Conservation (phyloP, 2,888 invertebrate species). For the Ectropis crepuscularia region DNA sequence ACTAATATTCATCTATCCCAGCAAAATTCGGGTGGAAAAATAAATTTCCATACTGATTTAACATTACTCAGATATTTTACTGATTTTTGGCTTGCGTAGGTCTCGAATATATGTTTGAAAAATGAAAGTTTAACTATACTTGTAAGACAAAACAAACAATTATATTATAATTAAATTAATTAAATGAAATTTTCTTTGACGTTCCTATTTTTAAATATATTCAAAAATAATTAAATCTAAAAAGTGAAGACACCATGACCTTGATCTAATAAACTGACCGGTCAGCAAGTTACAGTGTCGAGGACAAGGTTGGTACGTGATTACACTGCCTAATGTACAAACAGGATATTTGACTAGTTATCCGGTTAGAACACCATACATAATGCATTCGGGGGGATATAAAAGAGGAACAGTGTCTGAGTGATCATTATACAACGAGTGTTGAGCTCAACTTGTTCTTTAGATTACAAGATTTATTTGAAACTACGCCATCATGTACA, state of each 20-base stretch:
- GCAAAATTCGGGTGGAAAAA: too few relatives aligned
- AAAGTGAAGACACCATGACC: constrained; percentile 36
- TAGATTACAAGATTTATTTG: constrained; percentile 40
- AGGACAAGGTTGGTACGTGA: constrained; percentile 71
- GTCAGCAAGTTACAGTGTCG: constrained; percentile 47
- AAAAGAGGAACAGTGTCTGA: constrained; percentile 48
- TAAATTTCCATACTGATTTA: too few relatives aligned
- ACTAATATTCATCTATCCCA: too few relatives aligned
- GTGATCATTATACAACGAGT: constrained; percentile 50
- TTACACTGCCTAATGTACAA: constrained; percentile 59
- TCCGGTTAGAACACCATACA: constrained; percentile 61
- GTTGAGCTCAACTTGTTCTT: constrained; percentile 40
- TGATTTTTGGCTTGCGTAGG: too few relatives aligned
- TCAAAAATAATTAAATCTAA: neutral
- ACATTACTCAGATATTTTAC: too few relatives aligned
- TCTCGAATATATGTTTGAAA: too few relatives aligned
- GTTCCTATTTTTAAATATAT: too few relatives aligned
- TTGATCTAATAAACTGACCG: constrained; percentile 61
- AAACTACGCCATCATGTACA: constrained; percentile 70
- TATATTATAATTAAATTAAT: too few relatives aligned
- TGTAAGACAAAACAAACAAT: too few relatives aligned
- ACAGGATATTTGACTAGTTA: constrained; percentile 71
- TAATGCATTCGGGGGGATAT: constrained; percentile 50
- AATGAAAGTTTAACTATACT: too few relatives aligned
- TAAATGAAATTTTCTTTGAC: too few relatives aligned